A percentile compares a stretch with the other conserved stretches of the same genome.
Conservation (phyloP, 2,888 invertebrate genomes). For the Rotaria sp. region DNA sequence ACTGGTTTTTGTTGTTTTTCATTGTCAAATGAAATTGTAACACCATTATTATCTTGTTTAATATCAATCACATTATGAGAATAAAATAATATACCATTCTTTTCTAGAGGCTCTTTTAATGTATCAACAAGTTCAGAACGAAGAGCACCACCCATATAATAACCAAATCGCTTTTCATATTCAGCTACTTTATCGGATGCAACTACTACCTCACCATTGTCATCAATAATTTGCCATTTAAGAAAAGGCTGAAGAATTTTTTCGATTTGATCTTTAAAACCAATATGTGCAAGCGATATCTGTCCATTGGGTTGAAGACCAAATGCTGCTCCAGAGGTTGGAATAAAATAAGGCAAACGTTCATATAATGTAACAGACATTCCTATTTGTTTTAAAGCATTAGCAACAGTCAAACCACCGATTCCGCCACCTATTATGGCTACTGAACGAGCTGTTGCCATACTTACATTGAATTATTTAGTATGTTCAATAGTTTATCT, state of each 20-base stretch:
- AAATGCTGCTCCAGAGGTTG: not conserved
- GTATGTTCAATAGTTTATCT: too few relatives aligned
- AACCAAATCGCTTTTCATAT: not conserved
- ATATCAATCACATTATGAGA: not conserved
- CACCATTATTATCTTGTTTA: not conserved
- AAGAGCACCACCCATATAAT: not conserved
- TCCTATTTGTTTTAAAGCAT: not conserved
- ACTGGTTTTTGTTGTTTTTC: not conserved
- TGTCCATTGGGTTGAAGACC: not conserved
- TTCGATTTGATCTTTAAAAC: not conserved
- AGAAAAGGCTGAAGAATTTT: not conserved
- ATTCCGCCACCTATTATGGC: not conserved
- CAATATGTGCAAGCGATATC: not conserved
- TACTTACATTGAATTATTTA: not conserved
- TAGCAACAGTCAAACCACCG: not conserved
- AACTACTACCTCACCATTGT: not conserved
- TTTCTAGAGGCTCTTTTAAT: not conserved
- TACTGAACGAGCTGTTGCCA: not conserved
- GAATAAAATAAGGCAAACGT: not conserved
- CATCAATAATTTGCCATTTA: not conserved
- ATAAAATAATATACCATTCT: not conserved
- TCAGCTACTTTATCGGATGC: not conserved
- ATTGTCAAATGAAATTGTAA: not conserved
- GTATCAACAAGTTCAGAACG: not conserved
- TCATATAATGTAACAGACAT: not conserved